Conservation (phyloP, 53 echinoderm and acorn worm species). For the Paracentrotus lividus region DNA sequence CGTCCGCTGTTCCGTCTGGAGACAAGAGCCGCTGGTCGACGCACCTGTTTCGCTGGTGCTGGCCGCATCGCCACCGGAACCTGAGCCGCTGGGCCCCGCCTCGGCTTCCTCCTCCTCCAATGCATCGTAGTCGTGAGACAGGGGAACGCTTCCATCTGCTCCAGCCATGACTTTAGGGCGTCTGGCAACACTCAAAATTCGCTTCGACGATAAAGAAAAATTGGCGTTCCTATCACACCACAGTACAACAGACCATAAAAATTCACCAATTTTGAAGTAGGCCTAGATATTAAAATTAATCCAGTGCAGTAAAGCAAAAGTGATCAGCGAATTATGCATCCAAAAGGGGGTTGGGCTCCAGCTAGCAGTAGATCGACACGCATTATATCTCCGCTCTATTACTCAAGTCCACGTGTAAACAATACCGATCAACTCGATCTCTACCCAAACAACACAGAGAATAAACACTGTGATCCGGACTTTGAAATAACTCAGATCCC, state of each 20-base stretch:
- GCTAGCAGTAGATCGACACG: neutral
- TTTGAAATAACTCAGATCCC: neutral
- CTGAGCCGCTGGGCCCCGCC: constrained; percentile 51
- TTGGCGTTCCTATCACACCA: neutral
- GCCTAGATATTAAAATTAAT: neutral
- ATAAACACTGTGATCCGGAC: neutral
- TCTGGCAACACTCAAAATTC: neutral
- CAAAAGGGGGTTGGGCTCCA: neutral
- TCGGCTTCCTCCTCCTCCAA: constrained; percentile 13
- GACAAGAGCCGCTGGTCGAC: neutral
- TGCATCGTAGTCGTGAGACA: constrained; percentile 19
- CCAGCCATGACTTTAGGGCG: constrained; percentile 40
- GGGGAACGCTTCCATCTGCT: constrained; percentile 16
- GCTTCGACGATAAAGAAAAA: neutral
- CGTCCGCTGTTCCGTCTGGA: neutral
- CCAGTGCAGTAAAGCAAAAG: neutral
- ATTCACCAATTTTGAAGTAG: neutral
- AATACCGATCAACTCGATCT: neutral
- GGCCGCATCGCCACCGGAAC: neutral
- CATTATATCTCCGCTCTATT: constrained; percentile 30
- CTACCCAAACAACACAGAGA: neutral
- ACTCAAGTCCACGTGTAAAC: constrained; percentile 43
- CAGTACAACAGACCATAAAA: neutral
- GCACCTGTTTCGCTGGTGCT: neutral
- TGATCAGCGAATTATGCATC: neutral